Evolutionary conservation across 2,113 vertebrate species (phyloP).

Genomic region (Ploceus nigricollis): DNA sequence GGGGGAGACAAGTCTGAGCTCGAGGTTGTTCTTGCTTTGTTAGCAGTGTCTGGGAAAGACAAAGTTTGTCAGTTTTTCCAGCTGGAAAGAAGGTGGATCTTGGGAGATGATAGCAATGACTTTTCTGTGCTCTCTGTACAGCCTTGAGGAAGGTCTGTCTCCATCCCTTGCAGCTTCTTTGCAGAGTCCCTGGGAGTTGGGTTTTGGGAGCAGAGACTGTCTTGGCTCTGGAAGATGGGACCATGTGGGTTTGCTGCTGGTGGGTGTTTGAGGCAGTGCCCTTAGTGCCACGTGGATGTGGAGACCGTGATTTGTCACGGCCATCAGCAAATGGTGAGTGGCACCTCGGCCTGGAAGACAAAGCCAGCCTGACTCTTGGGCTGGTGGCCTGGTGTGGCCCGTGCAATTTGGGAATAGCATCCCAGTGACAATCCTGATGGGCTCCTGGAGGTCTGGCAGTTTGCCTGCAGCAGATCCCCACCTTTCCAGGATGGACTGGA

Average conservation of each 20-base stretch:
- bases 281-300: neutral
- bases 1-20: neutral
- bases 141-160: neutral
- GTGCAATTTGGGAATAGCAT: neutral
- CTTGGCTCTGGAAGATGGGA: neutral
- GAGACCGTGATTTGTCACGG: neutral
- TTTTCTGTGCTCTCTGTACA: neutral
- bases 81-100: neutral
- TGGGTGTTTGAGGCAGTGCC: neutral
- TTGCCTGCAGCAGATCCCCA: neutral
- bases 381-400: neutral
- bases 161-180: neutral
- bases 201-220: neutral
- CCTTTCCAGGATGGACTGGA: neutral
- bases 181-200: neutral
- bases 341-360: neutral
- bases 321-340: neutral
- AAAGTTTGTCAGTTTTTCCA: neutral
- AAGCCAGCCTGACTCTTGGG: neutral
- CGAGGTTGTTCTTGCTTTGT: constrained; percentile 11
- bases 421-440: neutral
- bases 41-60: neutral
- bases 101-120: neutral
- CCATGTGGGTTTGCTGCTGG: neutral
- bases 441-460: neutral